Percentiles rank a stretch among this genome's conserved stretches.
Conservation (phyloP, 2,797 vertebrate genomes). For the Eulemur rubriventer region DNA sequence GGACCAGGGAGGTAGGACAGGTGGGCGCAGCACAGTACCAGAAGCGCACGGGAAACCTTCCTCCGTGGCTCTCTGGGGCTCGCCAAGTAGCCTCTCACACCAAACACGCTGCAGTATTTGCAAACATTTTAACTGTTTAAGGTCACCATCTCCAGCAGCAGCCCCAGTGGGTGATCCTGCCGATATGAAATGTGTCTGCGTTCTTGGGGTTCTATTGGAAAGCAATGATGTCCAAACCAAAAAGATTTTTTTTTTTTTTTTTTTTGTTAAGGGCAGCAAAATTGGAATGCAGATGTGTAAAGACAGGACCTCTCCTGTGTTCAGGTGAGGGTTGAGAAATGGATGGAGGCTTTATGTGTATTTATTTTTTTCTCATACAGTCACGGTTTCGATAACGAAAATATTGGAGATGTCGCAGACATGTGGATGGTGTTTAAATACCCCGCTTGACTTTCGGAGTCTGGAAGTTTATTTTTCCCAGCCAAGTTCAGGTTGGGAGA, state of each 20-base stretch:
- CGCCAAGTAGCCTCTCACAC: fast-evolving
- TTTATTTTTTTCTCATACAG: neutral
- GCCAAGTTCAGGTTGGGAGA: fast-evolving
- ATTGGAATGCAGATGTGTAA: neutral
- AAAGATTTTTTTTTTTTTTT: neutral
- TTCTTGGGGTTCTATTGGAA: fast-evolving
- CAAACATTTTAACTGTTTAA: constrained; percentile 55
- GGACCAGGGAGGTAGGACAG: constrained; percentile 49
- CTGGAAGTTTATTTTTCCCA: too few species aligned
- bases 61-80: neutral
- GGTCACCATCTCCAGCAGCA: neutral
- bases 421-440: neutral
- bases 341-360: too few species aligned
- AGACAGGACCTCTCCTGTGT: neutral
- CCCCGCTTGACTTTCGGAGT: fast-evolving
- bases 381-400: neutral
- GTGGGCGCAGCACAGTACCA: constrained; percentile 7
- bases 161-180: neutral
- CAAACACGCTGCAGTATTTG: neutral
- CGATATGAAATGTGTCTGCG: neutral
- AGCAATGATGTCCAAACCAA: neutral
- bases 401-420: fast-evolving
- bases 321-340: neutral
- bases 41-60: fast-evolving
- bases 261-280: neutral